Evolutionary conservation across 1,140 invertebrate species (phyloP).

Genomic region (Trichomalopsis sarcophagae): DNA sequence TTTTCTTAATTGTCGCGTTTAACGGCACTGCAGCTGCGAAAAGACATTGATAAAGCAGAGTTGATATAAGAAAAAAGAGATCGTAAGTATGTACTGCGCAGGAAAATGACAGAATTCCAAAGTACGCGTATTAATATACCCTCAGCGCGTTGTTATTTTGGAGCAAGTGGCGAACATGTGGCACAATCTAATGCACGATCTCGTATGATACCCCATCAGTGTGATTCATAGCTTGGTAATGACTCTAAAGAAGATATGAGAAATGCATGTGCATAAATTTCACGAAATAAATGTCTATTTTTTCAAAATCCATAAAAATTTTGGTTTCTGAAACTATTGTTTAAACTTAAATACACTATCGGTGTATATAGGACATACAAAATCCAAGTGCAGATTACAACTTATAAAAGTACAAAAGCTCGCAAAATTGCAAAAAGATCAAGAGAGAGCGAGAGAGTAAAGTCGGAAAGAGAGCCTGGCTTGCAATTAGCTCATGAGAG

Average conservation of each 20-base stretch:
- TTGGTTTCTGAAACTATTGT: not conserved
- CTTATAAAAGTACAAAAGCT: not conserved
- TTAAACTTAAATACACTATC: not conserved
- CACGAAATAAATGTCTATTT: not conserved
- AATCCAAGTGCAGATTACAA: not conserved
- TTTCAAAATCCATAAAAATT: not conserved
- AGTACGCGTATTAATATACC: conserved; percentile 30
- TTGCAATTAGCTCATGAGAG: conserved; percentile 32
- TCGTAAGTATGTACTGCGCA: not conserved
- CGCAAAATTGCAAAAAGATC: not conserved
- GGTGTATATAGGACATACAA: not conserved
- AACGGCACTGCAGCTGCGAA: conserved; percentile 2
- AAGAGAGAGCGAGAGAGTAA: not conserved
- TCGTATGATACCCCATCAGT: not conserved
- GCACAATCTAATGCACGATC: conserved; percentile 16
- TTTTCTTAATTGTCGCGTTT: conserved; percentile 3
- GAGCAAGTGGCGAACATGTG: conserved; percentile 40
- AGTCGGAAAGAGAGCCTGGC: not conserved
- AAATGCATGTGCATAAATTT: not conserved
- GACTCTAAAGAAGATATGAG: not conserved
- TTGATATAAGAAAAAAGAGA: conserved; percentile 13
- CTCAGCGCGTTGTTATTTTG: conserved; percentile 21
- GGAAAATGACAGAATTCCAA: conserved; percentile 28
- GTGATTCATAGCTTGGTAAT: not conserved
- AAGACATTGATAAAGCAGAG: conserved; percentile 9